Conservation (phyloP, 2,797 vertebrate species). For the Sarcophilus harrisii region DNA sequence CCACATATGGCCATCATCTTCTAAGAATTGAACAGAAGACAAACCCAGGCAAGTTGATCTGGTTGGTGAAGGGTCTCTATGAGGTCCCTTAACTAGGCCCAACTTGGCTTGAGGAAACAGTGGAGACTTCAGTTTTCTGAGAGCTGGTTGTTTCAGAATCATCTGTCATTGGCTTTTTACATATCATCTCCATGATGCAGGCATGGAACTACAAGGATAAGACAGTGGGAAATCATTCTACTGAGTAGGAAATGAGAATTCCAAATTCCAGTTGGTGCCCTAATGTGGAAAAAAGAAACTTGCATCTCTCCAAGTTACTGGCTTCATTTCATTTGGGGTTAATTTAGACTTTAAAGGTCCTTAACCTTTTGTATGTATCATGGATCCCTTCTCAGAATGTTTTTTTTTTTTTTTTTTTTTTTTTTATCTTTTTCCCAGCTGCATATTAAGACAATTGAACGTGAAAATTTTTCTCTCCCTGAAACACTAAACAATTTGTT, state of each 20-base stretch:
- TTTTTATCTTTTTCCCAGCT: not conserved
- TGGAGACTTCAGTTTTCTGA: slow-evolving; percentile 87
- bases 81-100: slow-evolving; percentile 80
- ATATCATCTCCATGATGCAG: slow-evolving; percentile 90
- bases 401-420: not conserved
- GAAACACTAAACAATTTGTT: not conserved
- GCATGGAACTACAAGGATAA: slow-evolving; percentile 85
- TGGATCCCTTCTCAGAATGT: not conserved
- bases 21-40: not conserved
- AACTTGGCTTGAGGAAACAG: slow-evolving; percentile 86
- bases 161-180: slow-evolving; percentile 86
- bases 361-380: not conserved
- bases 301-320: not conserved
- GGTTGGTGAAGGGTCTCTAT: not conserved
- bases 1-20: not conserved
- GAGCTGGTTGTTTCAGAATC: slow-evolving; percentile 84
- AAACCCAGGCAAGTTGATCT: not conserved
- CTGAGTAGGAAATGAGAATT: not conserved
- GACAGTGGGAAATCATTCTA: not conserved
- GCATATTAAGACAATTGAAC: not conserved
- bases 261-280: too few relatives aligned
- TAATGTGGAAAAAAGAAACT: not conserved
- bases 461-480: not conserved
- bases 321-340: not conserved
- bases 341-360: not conserved